A percentile compares a stretch with the other conserved stretches of the same genome.
Conservation (phyloP, 2,888 invertebrate species). For the Ectemnius cavifrons region DNA sequence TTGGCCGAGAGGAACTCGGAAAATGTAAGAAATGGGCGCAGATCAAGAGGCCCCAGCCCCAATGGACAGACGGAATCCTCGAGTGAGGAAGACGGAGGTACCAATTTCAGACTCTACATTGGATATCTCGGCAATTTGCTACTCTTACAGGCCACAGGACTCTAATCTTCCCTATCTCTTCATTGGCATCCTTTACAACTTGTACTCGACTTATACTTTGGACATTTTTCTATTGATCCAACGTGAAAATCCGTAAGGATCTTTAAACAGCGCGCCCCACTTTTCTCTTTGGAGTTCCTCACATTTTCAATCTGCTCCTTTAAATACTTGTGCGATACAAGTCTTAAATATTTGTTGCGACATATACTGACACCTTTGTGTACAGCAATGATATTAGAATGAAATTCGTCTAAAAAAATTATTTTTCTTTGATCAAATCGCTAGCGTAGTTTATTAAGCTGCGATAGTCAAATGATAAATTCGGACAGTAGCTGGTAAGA, state of each 20-base stretch:
- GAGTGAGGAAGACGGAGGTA: constrained; percentile 92
- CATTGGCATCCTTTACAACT: constrained; percentile 7
- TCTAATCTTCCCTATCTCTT: not conserved
- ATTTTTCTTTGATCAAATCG: not conserved
- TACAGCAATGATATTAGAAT: not conserved
- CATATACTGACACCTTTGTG: not conserved
- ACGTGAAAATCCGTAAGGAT: constrained; percentile 54
- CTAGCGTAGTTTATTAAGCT: not conserved
- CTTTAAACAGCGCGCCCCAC: constrained; percentile 70
- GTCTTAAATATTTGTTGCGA: constrained; percentile 7
- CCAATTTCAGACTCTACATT: constrained; percentile 63
- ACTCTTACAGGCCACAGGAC: no score
- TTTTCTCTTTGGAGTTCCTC: constrained; percentile 50
- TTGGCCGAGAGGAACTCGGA: constrained; percentile 92
- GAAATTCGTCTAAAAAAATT: not conserved
- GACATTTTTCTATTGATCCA: constrained; percentile 46
- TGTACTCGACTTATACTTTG: constrained; percentile 8
- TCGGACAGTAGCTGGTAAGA: no score
- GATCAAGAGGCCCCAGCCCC: constrained; percentile 94
- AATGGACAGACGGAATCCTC: constrained; percentile 91
- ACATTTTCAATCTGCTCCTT: constrained; percentile 37
- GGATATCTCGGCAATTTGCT: constrained; percentile 28
- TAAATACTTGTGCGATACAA: constrained; percentile 13
- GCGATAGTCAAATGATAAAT: not conserved
- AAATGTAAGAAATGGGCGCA: constrained; percentile 89